These are phyloP conservation scores for Dicyrtoma fusca DNA, from an alignment of 2,888 invertebrate species.

Conservation along the genomic window DNA sequence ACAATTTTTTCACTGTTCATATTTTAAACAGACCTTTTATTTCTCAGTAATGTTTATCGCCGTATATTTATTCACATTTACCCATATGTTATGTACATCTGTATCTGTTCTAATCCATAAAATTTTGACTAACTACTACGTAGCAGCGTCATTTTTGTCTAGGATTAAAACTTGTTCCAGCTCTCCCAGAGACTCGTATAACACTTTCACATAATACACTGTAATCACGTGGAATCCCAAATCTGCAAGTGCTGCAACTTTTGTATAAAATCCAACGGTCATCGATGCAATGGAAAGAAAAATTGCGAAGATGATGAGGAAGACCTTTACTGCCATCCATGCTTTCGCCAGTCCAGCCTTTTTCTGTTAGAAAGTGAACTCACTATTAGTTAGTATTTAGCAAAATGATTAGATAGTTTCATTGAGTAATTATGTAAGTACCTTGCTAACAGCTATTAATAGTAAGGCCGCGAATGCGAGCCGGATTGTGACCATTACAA, in stretches of 20 bases:
- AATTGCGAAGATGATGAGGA: not conserved
- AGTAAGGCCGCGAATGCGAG: constrained; percentile 6
- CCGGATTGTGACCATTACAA: not conserved
- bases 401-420: too few species aligned
- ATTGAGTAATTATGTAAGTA: not conserved
- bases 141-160: not conserved
- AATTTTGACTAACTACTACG: too few species aligned
- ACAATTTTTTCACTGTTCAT: too few species aligned
- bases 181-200: constrained; percentile 14
- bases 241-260: not conserved
- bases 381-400: too few species aligned
- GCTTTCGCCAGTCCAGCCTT: not conserved
- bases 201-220: constrained; percentile 7
- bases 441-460: constrained; percentile 16
- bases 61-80: too few species aligned
- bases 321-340: constrained; percentile 17
- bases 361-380: too few species aligned
- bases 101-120: too few species aligned
- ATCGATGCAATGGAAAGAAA: constrained; percentile 23
- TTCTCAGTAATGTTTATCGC: too few species aligned
- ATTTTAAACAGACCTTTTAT: too few species aligned
- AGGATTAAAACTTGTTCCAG: not conserved
- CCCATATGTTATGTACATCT: too few species aligned
- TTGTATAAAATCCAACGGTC: constrained; percentile 22
- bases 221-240: constrained; percentile 12